phyloP scores from a whole-genome alignment of 2,888 invertebrate species.

The Eupithecia subumbrata region DNA sequence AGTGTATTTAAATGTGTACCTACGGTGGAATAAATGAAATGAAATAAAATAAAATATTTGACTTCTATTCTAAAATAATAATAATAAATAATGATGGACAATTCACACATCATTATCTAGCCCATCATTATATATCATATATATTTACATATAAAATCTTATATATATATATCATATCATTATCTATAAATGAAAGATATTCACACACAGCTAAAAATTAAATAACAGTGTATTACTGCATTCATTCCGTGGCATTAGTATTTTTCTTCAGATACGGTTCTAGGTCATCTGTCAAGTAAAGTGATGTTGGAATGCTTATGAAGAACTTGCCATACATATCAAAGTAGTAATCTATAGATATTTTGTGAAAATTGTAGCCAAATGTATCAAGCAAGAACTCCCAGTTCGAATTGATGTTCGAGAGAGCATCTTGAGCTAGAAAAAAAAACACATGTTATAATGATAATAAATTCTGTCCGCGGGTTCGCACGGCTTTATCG shows the following conservation, averaged over 20 bases:
- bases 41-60: no score
- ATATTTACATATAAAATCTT: no score
- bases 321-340: slow-evolving; percentile 50
- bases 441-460: neutral
- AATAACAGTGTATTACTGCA: neutral
- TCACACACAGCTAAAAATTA: neutral
- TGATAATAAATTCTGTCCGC: neutral
- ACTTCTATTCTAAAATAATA: neutral
- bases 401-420: slow-evolving; percentile 52
- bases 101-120: no score
- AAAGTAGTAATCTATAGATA: slow-evolving; percentile 50
- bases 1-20: no score
- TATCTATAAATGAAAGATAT: neutral
- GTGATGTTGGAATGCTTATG: slow-evolving; percentile 48
- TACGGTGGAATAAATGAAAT: no score
- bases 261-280: slow-evolving; percentile 12
- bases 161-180: no score
- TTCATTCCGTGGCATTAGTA: neutral
- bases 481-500: neutral
- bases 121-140: no score
- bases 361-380: slow-evolving; percentile 52
- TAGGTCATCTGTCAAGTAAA: slow-evolving; percentile 54
- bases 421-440: slow-evolving; percentile 38
- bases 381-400: slow-evolving; percentile 46
- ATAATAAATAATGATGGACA: no score